These are phyloP conservation scores for Plecotus auritus DNA, from an alignment of 2,113 vertebrate species.

Conservation along the genomic window DNA sequence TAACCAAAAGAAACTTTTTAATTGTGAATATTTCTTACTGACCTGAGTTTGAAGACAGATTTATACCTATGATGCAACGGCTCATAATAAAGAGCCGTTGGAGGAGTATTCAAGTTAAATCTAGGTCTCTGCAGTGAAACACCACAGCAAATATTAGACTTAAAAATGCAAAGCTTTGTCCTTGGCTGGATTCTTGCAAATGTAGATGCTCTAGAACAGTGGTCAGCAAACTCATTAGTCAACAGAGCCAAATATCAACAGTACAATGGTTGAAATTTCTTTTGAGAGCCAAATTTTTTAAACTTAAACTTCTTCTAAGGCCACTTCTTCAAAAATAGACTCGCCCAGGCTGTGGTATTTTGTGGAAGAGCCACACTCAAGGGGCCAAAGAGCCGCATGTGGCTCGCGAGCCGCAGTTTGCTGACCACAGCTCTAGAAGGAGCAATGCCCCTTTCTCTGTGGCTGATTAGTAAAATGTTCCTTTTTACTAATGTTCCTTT, in stretches of 20 bases:
- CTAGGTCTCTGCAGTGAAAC: conserved; percentile 18
- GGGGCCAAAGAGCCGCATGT: too few species aligned
- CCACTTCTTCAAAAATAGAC: too few species aligned
- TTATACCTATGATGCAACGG: neutral
- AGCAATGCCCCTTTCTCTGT: neutral
- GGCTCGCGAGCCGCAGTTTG: too few species aligned
- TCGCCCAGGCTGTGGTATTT: too few species aligned
- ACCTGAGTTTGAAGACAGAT: neutral
- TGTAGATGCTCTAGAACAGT: neutral
- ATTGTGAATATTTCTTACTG: neutral
- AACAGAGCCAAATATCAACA: too few species aligned
- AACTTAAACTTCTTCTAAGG: too few species aligned
- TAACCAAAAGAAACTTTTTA: neutral
- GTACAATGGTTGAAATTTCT: too few species aligned
- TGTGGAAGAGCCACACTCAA: too few species aligned
- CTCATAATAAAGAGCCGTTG: neutral
- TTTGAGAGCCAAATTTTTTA: too few species aligned
- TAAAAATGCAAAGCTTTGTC: neutral
- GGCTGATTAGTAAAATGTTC: conserved; percentile 5
- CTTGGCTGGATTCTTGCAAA: conserved; percentile 8
- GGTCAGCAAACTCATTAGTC: too few species aligned
- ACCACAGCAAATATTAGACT: neutral
- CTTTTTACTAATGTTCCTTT: neutral
- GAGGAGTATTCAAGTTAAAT: conserved; percentile 5
- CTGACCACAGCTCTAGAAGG: neutral